These are phyloP conservation scores for Rhea pennata DNA, from an alignment of 2,113 vertebrate genomes.

Conservation along the genomic window DNA sequence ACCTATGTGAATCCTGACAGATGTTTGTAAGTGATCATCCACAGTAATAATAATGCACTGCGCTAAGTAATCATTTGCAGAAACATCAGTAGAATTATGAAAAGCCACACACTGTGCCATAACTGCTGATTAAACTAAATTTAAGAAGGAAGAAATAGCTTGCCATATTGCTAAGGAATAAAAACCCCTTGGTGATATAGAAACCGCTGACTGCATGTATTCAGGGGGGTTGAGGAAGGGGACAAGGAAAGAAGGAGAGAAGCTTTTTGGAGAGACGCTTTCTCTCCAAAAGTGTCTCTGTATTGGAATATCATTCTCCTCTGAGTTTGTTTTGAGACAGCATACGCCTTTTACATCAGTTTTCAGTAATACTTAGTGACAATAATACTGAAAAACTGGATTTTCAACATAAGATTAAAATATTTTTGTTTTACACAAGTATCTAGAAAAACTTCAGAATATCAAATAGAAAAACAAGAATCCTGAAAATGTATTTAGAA, in stretches of 20 bases:
- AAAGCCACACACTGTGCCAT: constrained; percentile 41
- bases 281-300: background rate
- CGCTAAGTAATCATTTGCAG: background rate
- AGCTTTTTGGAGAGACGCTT: background rate
- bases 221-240: background rate
- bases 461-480: background rate
- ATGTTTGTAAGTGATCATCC: background rate
- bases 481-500: background rate
- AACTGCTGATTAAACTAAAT: constrained; percentile 58
- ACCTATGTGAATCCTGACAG: background rate
- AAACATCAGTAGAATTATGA: constrained; percentile 24
- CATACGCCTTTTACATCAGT: background rate
- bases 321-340: background rate
- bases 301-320: background rate
- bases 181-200: background rate
- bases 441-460: background rate
- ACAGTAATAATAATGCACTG: background rate
- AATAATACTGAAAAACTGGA: background rate
- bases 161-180: constrained; percentile 52
- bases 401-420: background rate
- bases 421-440: background rate
- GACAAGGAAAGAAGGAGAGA: background rate
- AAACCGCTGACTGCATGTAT: constrained; percentile 29
- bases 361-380: background rate
- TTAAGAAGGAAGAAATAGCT: constrained; percentile 28